A percentile compares a stretch with the other conserved stretches of the same genome.
phyloP scores from a whole-genome alignment of 1,140 invertebrate species.

The Drosophila sp. region DNA sequence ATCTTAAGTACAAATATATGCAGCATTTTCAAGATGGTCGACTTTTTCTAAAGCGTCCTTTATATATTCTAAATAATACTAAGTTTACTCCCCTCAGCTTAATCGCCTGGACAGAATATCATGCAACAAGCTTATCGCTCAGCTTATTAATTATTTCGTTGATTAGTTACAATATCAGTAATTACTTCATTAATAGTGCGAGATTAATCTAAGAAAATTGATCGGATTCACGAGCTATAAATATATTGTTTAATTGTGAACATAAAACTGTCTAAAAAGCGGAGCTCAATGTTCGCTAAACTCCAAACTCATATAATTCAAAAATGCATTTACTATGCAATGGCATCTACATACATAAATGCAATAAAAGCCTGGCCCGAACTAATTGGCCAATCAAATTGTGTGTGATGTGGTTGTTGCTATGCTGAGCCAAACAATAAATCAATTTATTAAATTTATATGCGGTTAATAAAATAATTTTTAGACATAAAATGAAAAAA shows the following conservation, averaged over 20 bases:
- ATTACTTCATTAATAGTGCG: too few species aligned
- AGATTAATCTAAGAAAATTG: too few species aligned
- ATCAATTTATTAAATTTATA: slow-evolving; percentile 81
- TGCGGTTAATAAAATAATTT: slow-evolving; percentile 78
- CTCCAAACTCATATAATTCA: not conserved
- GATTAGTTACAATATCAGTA: too few species aligned
- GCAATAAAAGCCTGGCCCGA: slow-evolving; percentile 7
- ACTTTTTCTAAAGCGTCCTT: not conserved
- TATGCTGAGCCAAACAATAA: slow-evolving; percentile 57
- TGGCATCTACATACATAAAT: slow-evolving; percentile 1
- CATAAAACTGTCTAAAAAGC: not conserved
- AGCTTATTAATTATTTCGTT: too few species aligned
- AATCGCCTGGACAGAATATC: too few species aligned
- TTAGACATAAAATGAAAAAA: slow-evolving; percentile 67
- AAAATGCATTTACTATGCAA: not conserved
- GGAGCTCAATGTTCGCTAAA: not conserved
- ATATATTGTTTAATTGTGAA: slow-evolving; percentile 11
- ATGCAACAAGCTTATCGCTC: too few species aligned
- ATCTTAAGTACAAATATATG: too few species aligned
- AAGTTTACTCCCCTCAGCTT: too few species aligned
- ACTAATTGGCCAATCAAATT: slow-evolving; percentile 58
- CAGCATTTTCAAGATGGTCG: too few species aligned
- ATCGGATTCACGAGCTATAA: slow-evolving; percentile 2
- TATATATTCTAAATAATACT: too few species aligned
- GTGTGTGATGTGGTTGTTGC: slow-evolving; percentile 15